These are phyloP conservation scores for Micronycteris hirsuta DNA, from an alignment of 2,113 vertebrate genomes.

Conservation along the genomic window DNA sequence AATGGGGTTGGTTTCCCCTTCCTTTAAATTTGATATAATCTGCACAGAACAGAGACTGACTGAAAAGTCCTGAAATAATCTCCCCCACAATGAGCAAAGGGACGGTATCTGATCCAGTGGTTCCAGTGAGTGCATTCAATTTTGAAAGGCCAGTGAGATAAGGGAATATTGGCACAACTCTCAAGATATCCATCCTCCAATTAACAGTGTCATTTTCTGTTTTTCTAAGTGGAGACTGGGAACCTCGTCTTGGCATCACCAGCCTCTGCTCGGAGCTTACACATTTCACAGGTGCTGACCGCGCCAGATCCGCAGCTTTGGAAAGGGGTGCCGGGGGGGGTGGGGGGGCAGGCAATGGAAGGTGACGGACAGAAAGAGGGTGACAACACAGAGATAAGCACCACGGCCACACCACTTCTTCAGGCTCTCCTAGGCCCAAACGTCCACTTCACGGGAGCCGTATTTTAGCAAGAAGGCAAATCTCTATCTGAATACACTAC, in stretches of 20 bases:
- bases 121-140: constrained; percentile 49
- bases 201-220: constrained; percentile 68
- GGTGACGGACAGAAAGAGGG: not conserved
- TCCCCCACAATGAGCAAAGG: constrained; percentile 48
- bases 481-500: not conserved
- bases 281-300: constrained; percentile 21
- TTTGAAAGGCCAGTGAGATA: constrained; percentile 73
- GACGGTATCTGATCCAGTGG: constrained; percentile 53
- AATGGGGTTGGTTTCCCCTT: constrained; percentile 39
- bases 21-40: constrained; percentile 55
- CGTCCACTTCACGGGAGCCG: not conserved
- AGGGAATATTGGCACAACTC: constrained; percentile 53
- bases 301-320: not conserved
- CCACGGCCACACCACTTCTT: not conserved
- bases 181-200: constrained; percentile 48
- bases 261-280: not conserved
- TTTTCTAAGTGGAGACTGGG: constrained; percentile 46
- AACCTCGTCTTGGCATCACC: constrained; percentile 35
- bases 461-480: not conserved
- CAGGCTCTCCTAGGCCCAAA: not conserved
- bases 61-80: constrained; percentile 65
- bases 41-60: constrained; percentile 50
- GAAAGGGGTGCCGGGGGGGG: too few relatives aligned
- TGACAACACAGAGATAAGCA: not conserved
- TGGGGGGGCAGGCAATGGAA: not conserved